A percentile compares a stretch with the other conserved stretches of the same genome.
Evolutionary conservation across 1,140 invertebrate genomes (phyloP).

Genomic region (Trachymyrmex septentrionalis): DNA sequence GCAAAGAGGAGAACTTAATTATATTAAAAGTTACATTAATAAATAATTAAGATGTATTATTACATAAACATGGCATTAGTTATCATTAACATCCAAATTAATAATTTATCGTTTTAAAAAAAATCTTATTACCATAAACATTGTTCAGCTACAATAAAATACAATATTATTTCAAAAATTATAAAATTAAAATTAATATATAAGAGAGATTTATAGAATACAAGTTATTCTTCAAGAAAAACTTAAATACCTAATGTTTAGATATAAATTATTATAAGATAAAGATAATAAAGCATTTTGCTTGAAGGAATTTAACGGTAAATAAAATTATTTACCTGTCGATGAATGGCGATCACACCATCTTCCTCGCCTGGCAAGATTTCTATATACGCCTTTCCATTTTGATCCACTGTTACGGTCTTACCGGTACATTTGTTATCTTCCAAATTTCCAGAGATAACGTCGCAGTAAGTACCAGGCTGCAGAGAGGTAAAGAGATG

Average conservation of each 20-base stretch:
- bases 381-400: conserved; percentile 87
- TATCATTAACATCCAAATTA: neutral
- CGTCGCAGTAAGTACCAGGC: conserved; percentile 94
- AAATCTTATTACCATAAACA: neutral
- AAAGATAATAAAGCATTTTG: neutral
- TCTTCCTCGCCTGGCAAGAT: conserved; percentile 87
- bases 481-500: conserved; percentile 90
- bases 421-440: conserved; percentile 88
- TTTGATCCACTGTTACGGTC: conserved; percentile 86
- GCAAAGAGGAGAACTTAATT: conserved; percentile 41
- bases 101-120: neutral
- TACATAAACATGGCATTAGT: neutral
- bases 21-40: neutral
- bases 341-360: conserved; percentile 90
- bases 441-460: conserved; percentile 89
- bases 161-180: neutral
- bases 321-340: conserved; percentile 65
- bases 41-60: neutral
- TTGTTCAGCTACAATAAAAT: neutral
- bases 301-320: neutral
- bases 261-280: neutral
- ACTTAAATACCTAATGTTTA: too few species aligned
- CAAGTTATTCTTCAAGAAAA: neutral
- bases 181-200: neutral
- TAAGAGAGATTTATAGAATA: conserved; percentile 4